These are phyloP conservation scores for Oithona nana DNA, from an alignment of 2,888 invertebrate genomes.

Conservation along the genomic window DNA sequence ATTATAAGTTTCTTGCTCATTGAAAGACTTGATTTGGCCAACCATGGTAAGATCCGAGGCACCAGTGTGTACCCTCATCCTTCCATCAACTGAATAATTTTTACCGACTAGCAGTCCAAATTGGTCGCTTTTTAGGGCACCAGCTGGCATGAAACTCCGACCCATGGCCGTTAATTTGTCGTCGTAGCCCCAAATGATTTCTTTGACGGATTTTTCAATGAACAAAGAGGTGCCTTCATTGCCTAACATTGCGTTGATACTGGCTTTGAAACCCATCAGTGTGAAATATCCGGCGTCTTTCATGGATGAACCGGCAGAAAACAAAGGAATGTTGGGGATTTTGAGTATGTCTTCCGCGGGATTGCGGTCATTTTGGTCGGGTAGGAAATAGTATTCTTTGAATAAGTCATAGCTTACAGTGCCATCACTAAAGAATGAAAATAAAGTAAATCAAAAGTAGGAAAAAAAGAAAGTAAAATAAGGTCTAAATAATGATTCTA, in stretches of 20 bases:
- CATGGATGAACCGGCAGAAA: background rate
- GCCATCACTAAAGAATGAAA: background rate
- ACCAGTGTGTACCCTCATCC: background rate
- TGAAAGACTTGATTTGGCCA: background rate
- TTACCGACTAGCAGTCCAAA: background rate
- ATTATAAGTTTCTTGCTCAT: background rate
- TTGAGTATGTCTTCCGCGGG: background rate
- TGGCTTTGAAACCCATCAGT: background rate
- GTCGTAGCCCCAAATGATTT: constrained; percentile 4
- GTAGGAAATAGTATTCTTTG: background rate
- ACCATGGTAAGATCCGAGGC: background rate
- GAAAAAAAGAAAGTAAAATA: no score
- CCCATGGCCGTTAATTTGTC: background rate
- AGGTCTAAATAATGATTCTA: no score
- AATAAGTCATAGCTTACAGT: constrained; percentile 1
- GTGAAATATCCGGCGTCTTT: background rate
- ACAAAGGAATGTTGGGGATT: background rate
- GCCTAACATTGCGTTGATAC: background rate
- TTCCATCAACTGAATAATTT: background rate
- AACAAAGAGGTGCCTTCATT: background rate
- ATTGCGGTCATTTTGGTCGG: background rate
- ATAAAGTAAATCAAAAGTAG: no score
- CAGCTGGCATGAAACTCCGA: background rate
- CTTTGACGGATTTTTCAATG: background rate
- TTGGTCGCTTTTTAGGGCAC: background rate